Percentiles rank a stretch among this genome's conserved stretches.
phyloP scores from a whole-genome alignment of 2,113 vertebrate genomes.

The Calyptomena viridis region DNA sequence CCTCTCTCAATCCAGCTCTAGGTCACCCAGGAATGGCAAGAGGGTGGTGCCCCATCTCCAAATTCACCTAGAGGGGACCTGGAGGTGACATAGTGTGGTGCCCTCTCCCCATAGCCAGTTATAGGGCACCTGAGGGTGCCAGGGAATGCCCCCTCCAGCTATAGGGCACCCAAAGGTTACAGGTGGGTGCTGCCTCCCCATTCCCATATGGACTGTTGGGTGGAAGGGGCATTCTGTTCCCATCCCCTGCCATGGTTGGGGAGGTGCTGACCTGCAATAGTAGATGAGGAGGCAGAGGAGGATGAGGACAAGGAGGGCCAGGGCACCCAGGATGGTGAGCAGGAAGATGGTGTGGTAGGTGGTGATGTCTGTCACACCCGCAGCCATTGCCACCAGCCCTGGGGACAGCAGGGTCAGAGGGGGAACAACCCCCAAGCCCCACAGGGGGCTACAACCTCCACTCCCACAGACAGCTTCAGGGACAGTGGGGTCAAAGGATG shows the following conservation, averaged over 20 bases:
- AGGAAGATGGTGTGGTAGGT: slow-evolving; percentile 97
- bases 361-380: slow-evolving; percentile 89
- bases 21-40: neutral
- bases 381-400: slow-evolving; percentile 83
- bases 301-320: slow-evolving; percentile 90
- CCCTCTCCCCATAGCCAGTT: neutral
- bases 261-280: slow-evolving; percentile 89
- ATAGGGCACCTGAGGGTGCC: neutral
- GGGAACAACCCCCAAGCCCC: neutral
- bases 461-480: too few species aligned
- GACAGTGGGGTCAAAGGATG: too few species aligned
- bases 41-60: neutral
- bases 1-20: neutral
- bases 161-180: neutral
- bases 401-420: neutral
- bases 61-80: neutral
- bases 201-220: neutral
- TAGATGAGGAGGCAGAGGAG: slow-evolving; percentile 94
- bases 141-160: neutral
- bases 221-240: neutral
- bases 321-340: slow-evolving; percentile 90
- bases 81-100: neutral
- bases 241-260: neutral
- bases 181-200: neutral
- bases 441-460: too few species aligned